These are phyloP conservation scores for Brachypteracias leptosomus DNA, from an alignment of 2,113 vertebrate genomes.

Conservation along the genomic window DNA sequence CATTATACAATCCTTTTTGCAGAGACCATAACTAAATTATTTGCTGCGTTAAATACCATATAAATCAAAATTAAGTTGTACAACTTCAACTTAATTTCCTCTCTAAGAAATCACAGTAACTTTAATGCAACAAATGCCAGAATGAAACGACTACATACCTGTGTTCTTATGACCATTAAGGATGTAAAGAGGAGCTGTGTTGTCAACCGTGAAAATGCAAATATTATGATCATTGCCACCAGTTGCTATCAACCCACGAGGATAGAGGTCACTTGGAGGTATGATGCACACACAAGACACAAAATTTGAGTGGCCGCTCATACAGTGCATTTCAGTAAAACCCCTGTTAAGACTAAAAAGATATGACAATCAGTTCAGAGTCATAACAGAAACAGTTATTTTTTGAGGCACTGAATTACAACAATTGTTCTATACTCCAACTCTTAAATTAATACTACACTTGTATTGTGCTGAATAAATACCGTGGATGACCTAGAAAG, in stretches of 20 bases:
- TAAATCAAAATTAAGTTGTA: neutral
- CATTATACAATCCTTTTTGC: neutral
- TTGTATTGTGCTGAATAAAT: neutral
- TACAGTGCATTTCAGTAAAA: slow-evolving; percentile 91
- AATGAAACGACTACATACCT: slow-evolving; percentile 71
- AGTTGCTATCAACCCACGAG: slow-evolving; percentile 90
- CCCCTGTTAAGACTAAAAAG: slow-evolving; percentile 83
- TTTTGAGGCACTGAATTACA: neutral
- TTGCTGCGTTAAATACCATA: neutral
- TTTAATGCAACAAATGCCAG: neutral
- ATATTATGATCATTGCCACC: slow-evolving; percentile 96
- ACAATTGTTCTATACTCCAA: neutral
- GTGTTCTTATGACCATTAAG: slow-evolving; percentile 94
- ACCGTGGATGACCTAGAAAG: neutral
- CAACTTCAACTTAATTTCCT: neutral
- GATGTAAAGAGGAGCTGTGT: slow-evolving; percentile 81
- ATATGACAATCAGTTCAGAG: slow-evolving; percentile 11
- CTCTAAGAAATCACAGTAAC: neutral
- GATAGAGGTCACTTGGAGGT: slow-evolving; percentile 88
- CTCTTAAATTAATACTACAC: neutral
- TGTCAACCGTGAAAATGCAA: slow-evolving; percentile 90
- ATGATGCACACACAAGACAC: slow-evolving; percentile 95
- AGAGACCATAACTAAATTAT: neutral
- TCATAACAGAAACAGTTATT: neutral
- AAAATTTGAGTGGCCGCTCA: slow-evolving; percentile 94